Evolutionary conservation across 1,140 invertebrate genomes (phyloP).

Genomic region (Ostrea edulis): DNA sequence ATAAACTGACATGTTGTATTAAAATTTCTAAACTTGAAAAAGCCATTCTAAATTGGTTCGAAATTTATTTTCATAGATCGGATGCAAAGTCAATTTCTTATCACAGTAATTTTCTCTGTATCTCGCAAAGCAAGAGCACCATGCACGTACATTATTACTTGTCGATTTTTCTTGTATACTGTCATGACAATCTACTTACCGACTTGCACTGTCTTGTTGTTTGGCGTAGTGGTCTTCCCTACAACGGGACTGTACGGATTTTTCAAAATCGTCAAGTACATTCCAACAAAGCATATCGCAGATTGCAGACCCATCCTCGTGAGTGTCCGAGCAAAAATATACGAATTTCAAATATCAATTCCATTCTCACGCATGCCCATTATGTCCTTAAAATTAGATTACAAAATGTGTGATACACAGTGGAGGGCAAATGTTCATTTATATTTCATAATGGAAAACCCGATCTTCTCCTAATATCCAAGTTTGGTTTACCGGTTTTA

Average conservation of each 20-base stretch:
- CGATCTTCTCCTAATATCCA: conserved; percentile 1
- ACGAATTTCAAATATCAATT: neutral
- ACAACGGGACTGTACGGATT: neutral
- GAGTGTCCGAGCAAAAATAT: neutral
- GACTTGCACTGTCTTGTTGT: neutral
- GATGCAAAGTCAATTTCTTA: too few relatives aligned
- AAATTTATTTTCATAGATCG: too few relatives aligned
- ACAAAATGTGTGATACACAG: conserved; percentile 18
- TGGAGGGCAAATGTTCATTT: neutral
- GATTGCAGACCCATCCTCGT: neutral
- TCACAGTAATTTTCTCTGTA: too few relatives aligned
- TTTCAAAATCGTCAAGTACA: conserved; percentile 1
- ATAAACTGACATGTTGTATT: too few relatives aligned
- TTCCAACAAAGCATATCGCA: neutral
- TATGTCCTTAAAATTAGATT: conserved; percentile 23
- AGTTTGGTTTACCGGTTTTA: conserved; percentile 22
- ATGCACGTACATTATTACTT: neutral
- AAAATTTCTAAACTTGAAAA: too few relatives aligned
- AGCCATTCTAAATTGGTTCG: too few relatives aligned
- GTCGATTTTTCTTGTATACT: neutral
- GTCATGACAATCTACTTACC: neutral
- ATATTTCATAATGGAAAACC: conserved; percentile 31
- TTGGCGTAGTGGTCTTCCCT: neutral
- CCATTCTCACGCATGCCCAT: conserved; percentile 26
- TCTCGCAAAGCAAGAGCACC: too few relatives aligned